phyloP scores from a whole-genome alignment of 2,888 invertebrate genomes.

The Drosophila nr. perissopoda region DNA sequence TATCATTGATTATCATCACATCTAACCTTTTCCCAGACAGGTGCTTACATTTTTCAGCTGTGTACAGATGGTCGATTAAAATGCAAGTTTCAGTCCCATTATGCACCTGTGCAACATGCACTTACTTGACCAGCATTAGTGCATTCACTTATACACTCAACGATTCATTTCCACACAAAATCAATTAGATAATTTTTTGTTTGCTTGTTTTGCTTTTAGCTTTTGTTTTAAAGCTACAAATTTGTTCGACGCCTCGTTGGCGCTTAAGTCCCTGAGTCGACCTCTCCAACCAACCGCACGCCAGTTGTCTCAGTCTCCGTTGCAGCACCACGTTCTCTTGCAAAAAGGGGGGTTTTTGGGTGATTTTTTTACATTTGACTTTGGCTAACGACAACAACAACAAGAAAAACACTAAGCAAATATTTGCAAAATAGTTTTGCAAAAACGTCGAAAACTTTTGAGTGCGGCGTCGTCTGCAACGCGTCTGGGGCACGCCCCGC shows the following conservation, averaged over 20 bases:
- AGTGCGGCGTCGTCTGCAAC: constrained; percentile 61
- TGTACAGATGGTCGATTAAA: background rate
- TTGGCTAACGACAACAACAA: constrained; percentile 35
- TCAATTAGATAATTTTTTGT: constrained; percentile 55
- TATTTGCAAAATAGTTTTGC: constrained; percentile 74
- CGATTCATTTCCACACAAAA: constrained; percentile 48
- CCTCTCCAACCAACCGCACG: background rate
- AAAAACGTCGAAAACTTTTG: constrained; percentile 44
- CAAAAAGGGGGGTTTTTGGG: background rate
- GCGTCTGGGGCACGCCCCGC: constrained; percentile 53
- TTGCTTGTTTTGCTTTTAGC: constrained; percentile 16
- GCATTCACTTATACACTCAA: constrained; percentile 24
- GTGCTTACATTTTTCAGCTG: background rate
- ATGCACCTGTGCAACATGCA: constrained; percentile 4
- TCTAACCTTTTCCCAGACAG: background rate
- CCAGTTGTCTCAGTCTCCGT: too few relatives aligned
- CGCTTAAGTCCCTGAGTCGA: constrained; percentile 34
- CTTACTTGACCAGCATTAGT: constrained; percentile 7
- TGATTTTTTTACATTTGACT: constrained; percentile 51
- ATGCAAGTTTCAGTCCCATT: background rate
- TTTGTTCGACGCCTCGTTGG: constrained; percentile 67
- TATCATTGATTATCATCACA: background rate
- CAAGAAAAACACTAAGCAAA: constrained; percentile 60
- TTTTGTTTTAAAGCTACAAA: constrained; percentile 66
- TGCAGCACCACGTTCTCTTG: background rate